These are phyloP conservation scores for Arctia plantaginis DNA, from an alignment of 2,888 invertebrate species.

Conservation along the genomic window DNA sequence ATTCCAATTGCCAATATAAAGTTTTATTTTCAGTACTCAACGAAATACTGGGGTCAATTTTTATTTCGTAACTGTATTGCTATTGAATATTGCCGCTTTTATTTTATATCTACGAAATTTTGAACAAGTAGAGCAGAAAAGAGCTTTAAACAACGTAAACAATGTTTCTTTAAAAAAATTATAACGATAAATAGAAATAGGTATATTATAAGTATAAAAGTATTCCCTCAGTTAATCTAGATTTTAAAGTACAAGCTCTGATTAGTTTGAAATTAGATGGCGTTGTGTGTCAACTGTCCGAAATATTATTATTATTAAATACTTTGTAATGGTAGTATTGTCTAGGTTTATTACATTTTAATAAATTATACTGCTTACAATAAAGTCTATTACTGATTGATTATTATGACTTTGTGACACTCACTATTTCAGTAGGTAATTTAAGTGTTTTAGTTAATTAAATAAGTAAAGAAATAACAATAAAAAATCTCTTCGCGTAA, in stretches of 20 bases:
- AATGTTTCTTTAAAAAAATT: background rate
- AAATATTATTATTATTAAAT: too few relatives aligned
- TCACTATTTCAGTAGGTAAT: background rate
- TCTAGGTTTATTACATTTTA: background rate
- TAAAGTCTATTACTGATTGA: background rate
- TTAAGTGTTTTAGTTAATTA: background rate
- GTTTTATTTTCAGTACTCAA: constrained; percentile 17
- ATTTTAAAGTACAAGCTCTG: too few relatives aligned
- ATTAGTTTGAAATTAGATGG: too few relatives aligned
- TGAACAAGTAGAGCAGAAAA: background rate
- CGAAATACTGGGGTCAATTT: background rate
- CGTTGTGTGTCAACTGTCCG: too few relatives aligned
- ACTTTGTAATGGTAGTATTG: background rate
- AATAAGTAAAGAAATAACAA: background rate
- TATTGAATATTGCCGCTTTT: background rate
- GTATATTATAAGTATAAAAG: too few relatives aligned
- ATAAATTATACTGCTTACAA: background rate
- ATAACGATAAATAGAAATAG: background rate
- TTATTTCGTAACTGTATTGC: background rate
- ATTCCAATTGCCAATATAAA: constrained; percentile 9
- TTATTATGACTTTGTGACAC: background rate
- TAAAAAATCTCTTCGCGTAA: constrained; percentile 11
- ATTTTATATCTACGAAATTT: constrained; percentile 1
- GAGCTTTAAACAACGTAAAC: background rate
- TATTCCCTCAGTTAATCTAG: too few relatives aligned